Conservation (phyloP, 2,888 invertebrate genomes). For the Drosophila greeni region DNA sequence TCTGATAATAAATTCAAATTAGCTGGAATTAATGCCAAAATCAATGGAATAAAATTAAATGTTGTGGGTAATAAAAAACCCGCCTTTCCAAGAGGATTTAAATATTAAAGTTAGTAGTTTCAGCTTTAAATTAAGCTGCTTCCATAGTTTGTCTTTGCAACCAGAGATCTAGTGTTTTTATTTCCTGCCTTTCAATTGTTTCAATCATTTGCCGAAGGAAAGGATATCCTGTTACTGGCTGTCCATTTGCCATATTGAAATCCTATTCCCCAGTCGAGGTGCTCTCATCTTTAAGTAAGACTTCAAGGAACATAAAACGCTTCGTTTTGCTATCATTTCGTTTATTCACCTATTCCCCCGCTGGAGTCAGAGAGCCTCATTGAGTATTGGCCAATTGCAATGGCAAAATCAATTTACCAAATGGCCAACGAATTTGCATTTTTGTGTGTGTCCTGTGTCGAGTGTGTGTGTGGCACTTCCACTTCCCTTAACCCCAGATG, state of each 20-base stretch:
- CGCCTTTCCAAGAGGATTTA: too few relatives aligned
- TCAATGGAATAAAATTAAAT: neutral
- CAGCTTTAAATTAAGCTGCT: too few relatives aligned
- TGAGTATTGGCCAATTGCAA: conserved; percentile 41
- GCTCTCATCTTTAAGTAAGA: conserved; percentile 33
- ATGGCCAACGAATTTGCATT: conserved; percentile 59
- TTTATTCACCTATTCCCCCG: conserved; percentile 28
- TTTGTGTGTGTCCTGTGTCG: conserved; percentile 21
- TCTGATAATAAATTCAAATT: conserved; percentile 9
- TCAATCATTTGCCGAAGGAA: neutral
- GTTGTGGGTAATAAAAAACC: neutral
- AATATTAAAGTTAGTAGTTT: neutral
- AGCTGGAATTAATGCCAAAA: neutral
- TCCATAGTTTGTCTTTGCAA: neutral
- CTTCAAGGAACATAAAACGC: conserved; percentile 34
- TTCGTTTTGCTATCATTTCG: conserved; percentile 21
- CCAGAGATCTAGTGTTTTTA: neutral
- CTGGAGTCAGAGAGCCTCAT: conserved; percentile 22
- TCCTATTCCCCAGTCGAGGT: conserved; percentile 13
- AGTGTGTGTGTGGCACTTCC: conserved; percentile 1
- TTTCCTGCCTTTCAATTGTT: neutral
- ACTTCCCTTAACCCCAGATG: conserved; percentile 10
- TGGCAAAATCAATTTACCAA: conserved; percentile 61
- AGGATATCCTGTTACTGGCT: neutral
- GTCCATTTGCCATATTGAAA: conserved; percentile 24